phyloP scores from a whole-genome alignment of 2,113 vertebrate genomes.

The Pseudonaja textilis region DNA sequence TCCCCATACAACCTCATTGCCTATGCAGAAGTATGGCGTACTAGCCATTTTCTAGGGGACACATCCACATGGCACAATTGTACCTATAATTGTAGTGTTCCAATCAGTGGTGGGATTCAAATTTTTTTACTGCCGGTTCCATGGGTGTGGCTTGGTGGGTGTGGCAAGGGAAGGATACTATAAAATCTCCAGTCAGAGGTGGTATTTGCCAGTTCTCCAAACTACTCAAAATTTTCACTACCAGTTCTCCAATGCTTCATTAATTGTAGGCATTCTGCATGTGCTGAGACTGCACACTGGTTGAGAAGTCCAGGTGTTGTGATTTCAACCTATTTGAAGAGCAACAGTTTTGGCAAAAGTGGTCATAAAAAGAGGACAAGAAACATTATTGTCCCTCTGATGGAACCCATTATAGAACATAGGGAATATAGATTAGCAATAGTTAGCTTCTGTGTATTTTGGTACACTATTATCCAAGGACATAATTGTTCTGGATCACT shows the following conservation, averaged over 20 bases:
- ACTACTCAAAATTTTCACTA: too few relatives aligned
- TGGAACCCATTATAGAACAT: background rate
- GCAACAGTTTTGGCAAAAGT: background rate
- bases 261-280: background rate
- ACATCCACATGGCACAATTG: background rate
- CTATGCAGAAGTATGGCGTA: background rate
- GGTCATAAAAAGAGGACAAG: background rate
- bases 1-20: background rate
- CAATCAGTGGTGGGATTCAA: background rate
- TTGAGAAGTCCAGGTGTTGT: background rate
- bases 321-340: background rate
- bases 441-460: background rate
- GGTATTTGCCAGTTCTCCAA: too few relatives aligned
- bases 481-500: constrained; percentile 36
- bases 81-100: background rate
- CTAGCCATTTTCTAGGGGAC: background rate
- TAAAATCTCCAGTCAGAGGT: too few relatives aligned
- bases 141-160: too few relatives aligned
- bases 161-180: too few relatives aligned
- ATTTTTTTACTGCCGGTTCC: too few relatives aligned
- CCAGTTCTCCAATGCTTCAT: too few relatives aligned
- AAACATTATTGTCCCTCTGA: background rate
- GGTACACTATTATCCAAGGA: constrained; percentile 5
- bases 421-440: constrained; percentile 6
- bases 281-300: background rate